phyloP scores from a whole-genome alignment of 2,888 invertebrate genomes.

The Acronicta leporina region DNA sequence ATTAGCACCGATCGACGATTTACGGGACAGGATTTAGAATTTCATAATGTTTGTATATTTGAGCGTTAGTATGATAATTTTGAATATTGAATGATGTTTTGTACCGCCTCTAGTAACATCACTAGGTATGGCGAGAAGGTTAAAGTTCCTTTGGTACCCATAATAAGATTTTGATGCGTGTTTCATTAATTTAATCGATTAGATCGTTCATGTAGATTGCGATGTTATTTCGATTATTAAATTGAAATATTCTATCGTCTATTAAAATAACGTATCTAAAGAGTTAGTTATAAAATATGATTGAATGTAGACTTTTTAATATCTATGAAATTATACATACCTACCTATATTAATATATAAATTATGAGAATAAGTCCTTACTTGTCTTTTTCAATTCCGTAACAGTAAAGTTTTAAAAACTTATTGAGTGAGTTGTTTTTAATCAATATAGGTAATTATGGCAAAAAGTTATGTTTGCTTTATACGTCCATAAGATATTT shows the following conservation, averaged over 20 bases:
- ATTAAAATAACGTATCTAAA: conserved; percentile 6
- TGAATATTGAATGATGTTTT: conserved; percentile 55
- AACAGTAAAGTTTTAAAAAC: no score
- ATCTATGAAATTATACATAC: not conserved
- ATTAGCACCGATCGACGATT: conserved; percentile 42
- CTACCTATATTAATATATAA: no score
- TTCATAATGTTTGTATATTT: conserved; percentile 40
- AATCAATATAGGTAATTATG: no score
- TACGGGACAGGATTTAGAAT: conserved; percentile 37
- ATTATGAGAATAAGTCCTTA: no score
- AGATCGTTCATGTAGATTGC: conserved; percentile 19
- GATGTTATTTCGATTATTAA: conserved; percentile 17
- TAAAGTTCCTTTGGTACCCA: conserved; percentile 37
- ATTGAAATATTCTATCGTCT: conserved; percentile 19
- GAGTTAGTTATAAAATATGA: not conserved
- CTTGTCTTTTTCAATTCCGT: no score
- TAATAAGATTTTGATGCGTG: conserved; percentile 18
- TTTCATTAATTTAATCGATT: conserved; percentile 45
- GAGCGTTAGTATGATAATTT: conserved; percentile 58
- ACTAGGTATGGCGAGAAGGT: conserved; percentile 41
- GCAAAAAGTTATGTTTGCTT: no score
- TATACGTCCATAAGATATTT: no score
- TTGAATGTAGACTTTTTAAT: conserved; percentile 3
- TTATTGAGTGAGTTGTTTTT: no score
- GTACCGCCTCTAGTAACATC: conserved; percentile 52